These are phyloP conservation scores for Pseudopodoces humilis DNA, from an alignment of 2,113 vertebrate species.

Conservation along the genomic window DNA sequence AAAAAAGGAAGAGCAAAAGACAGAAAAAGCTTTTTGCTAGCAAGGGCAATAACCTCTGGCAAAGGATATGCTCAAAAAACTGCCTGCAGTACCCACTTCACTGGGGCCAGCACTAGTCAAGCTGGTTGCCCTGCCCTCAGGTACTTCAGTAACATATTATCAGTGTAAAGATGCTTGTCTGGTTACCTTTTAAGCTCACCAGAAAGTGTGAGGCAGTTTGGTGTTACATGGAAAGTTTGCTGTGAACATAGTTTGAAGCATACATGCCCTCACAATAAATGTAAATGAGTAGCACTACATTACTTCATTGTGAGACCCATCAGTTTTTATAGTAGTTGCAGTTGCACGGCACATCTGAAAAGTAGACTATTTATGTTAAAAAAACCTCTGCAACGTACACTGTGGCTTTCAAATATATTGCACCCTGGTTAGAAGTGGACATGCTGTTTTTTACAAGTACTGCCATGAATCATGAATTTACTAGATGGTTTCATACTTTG, in stretches of 20 bases:
- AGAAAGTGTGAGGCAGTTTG: background rate
- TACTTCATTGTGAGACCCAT: background rate
- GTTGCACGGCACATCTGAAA: background rate
- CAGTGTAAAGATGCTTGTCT: background rate
- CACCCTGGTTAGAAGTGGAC: background rate
- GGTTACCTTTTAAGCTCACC: background rate
- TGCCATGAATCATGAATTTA: constrained; percentile 23
- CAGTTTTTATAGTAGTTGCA: background rate
- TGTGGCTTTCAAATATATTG: background rate
- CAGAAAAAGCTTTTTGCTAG: background rate
- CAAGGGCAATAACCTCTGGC: background rate
- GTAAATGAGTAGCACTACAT: background rate
- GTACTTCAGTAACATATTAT: background rate
- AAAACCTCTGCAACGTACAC: background rate
- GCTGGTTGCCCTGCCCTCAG: background rate
- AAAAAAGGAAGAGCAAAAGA: background rate
- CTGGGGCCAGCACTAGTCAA: background rate
- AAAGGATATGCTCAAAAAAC: background rate
- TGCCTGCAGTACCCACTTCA: background rate
- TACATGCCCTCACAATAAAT: background rate
- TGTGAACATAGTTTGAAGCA: background rate
- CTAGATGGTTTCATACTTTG: background rate
- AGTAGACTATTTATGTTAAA: background rate
- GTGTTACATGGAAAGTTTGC: background rate
- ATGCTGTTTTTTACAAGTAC: background rate